These are phyloP conservation scores for Aeoliscus strigatus DNA, from an alignment of 2,797 vertebrate species.

Conservation along the genomic window DNA sequence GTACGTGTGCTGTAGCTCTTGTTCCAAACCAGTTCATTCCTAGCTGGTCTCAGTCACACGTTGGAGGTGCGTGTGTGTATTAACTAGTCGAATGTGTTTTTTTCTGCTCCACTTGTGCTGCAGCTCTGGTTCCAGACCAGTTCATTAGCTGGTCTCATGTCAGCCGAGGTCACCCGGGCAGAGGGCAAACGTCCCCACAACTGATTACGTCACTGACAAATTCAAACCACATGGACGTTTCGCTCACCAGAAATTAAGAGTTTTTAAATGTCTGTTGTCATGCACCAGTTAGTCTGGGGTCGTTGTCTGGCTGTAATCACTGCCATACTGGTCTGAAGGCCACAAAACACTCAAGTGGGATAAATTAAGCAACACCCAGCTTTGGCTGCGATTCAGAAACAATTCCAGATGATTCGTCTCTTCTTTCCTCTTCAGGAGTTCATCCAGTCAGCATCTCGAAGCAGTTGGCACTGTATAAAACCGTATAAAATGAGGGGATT, in stretches of 20 bases:
- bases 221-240: constrained; percentile 65
- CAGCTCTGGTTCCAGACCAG: constrained; percentile 43
- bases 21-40: too few species aligned
- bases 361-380: constrained; percentile 48
- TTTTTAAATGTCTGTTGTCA: constrained; percentile 63
- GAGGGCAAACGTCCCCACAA: constrained; percentile 30
- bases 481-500: constrained; percentile 34
- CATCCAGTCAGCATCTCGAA: constrained; percentile 37
- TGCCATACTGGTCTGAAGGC: constrained; percentile 52
- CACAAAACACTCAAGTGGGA: constrained; percentile 51
- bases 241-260: constrained; percentile 67
- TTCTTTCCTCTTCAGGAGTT: constrained; percentile 33
- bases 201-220: constrained; percentile 55
- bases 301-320: constrained; percentile 65
- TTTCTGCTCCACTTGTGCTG: constrained; percentile 35
- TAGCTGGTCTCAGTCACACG: too few species aligned
- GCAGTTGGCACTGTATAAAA: constrained; percentile 37
- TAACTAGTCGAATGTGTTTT: constrained; percentile 43
- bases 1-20: constrained; percentile 6
- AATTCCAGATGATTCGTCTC: constrained; percentile 52
- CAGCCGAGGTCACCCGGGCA: constrained; percentile 29
- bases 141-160: constrained; percentile 39
- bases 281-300: constrained; percentile 60
- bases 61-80: constrained; percentile 3
- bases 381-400: constrained; percentile 39